Conservation (phyloP, 2,797 vertebrate species). For the Clarias pachynema region DNA sequence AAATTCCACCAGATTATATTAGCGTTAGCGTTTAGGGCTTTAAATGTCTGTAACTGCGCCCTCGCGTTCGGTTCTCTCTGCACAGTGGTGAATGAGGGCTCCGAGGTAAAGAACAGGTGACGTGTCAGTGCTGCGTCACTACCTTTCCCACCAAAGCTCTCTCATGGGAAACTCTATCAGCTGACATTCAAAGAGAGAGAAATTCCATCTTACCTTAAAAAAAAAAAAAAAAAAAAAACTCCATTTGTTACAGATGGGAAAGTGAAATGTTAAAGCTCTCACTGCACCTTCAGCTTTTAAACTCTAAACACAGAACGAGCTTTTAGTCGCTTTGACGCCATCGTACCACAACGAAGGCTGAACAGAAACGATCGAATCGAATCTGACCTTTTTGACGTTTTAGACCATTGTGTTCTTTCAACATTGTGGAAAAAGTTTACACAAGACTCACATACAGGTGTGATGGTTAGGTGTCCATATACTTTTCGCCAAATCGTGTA, state of each 20-base stretch:
- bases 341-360: background rate
- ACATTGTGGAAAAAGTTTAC: too few relatives aligned
- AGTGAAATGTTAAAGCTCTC: slow-evolving; percentile 20
- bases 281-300: background rate
- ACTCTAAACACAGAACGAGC: background rate
- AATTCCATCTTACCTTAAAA: slow-evolving; percentile 21
- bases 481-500: too few relatives aligned
- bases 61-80: background rate
- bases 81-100: background rate
- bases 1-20: background rate
- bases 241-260: slow-evolving; percentile 9
- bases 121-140: slow-evolving; percentile 15
- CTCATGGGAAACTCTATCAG: slow-evolving; percentile 28
- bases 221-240: slow-evolving; percentile 3
- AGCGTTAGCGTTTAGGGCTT: slow-evolving; percentile 20
- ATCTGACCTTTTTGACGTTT: too few relatives aligned
- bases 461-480: too few relatives aligned
- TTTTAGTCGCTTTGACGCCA: background rate
- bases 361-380: too few relatives aligned
- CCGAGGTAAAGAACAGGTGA: slow-evolving; percentile 21
- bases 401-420: too few relatives aligned
- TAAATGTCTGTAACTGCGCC: background rate
- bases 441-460: too few relatives aligned
- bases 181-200: slow-evolving; percentile 50
- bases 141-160: slow-evolving; percentile 22